Evolutionary conservation across 1,140 invertebrate species (phyloP), one percentile per base, ranked within the genome.

Genomic region (Sitophilus oryzae): DNA sequence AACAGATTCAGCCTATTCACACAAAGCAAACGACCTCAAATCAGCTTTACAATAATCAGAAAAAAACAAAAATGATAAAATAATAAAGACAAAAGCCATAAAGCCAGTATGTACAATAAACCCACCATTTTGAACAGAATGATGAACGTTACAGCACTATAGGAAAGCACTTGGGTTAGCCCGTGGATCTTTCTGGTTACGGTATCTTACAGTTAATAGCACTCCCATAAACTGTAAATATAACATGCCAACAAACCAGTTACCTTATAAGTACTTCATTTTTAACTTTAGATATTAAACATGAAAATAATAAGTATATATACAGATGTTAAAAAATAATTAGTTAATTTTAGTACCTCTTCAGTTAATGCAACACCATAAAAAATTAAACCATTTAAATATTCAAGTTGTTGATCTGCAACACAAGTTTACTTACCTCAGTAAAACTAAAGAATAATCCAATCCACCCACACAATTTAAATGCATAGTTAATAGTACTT

Each of bases 391-490:
- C 22, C 9, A 16, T 34, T 36, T 14, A 18, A 48, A 38, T 25
- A 35, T 44, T 34, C 14, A 47, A n/a, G n/a, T n/a, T n/a, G n/a
- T n/a, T 47, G 8, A 15, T 22, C n/a, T 14, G 8, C 1, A 16
- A 47, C 35, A 47, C 9, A 15, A 57, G 35, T 9, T 42, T 41
- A 64, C 67, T 77, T 80, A 96, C 94, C 90, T 98, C 93, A 43
- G 93, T 95, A 71, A 97, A 96, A 68, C 93, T 96, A 76, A 97
- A 97, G 74, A 98, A 95, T 21, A 98, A 75, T 55, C 93, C 93
- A 64, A 96, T 85, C 46, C 90, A 89, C 45, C 94, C 94, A 66
- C 89, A 90, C 3, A 90, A 75, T 72, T 89, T 88, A 64, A 96
- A 91, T n/a, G 89, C 91, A 68, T 86, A 84, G 64, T 87, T 81